These are phyloP conservation scores for Tetramorium parvispinum DNA, from an alignment of 1,140 invertebrate species.

Conservation along the genomic window DNA sequence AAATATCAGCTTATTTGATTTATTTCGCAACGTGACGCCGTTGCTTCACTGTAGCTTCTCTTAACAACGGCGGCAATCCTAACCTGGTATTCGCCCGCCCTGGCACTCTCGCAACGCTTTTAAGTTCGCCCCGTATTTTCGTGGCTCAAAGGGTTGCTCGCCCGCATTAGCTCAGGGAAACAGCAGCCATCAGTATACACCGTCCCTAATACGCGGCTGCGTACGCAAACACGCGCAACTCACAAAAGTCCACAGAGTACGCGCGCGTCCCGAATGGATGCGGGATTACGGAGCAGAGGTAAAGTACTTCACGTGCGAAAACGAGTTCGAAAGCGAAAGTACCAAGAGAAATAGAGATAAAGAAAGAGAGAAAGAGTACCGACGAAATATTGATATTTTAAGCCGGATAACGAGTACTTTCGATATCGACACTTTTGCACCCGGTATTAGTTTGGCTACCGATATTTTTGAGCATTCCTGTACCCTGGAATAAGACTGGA, in stretches of 20 bases:
- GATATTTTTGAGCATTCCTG: conserved; percentile 12
- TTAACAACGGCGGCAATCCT: background rate
- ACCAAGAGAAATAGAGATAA: background rate
- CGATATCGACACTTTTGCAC: conserved; percentile 22
- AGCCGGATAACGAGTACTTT: background rate
- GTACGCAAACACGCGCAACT: conserved; percentile 59
- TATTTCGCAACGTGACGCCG: background rate
- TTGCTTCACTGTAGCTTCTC: background rate
- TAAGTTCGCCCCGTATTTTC: conserved; percentile 47
- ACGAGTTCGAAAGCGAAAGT: conserved; percentile 4
- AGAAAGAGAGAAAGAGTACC: background rate
- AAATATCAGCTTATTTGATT: background rate
- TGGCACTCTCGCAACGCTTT: conserved; percentile 37
- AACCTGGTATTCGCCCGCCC: conserved; percentile 17
- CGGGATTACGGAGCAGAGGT: conserved; percentile 46
- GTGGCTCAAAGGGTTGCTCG: conserved; percentile 47
- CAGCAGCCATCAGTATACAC: conserved; percentile 46
- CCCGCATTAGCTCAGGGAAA: conserved; percentile 56
- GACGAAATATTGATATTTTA: conserved; percentile 44
- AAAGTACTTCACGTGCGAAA: conserved; percentile 40
- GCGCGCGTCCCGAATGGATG: conserved; percentile 48
- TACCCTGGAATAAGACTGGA: background rate
- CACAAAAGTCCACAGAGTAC: conserved; percentile 47
- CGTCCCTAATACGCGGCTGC: conserved; percentile 51
- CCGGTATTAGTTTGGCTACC: background rate